Conservation (phyloP, 2,888 invertebrate species). For the Hecatera dysodea region DNA sequence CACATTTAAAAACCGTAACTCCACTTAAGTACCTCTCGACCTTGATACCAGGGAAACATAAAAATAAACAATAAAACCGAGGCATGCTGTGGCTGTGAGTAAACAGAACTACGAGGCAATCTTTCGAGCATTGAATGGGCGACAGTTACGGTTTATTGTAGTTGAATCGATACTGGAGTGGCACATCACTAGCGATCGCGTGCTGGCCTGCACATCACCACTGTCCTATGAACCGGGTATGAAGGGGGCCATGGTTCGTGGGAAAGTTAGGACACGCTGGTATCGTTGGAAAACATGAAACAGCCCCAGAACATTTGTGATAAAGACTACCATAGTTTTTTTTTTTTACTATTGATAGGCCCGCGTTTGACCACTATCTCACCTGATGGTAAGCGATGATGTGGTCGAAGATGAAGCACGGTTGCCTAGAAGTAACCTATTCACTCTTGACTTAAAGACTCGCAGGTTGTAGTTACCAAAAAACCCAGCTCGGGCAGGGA, state of each 20-base stretch:
- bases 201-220: slow-evolving; percentile 77
- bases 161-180: slow-evolving; percentile 82
- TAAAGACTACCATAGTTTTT: no score
- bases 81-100: slow-evolving; percentile 32
- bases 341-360: no score
- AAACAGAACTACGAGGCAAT: slow-evolving; percentile 52
- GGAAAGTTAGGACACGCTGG: slow-evolving; percentile 4
- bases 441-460: no score
- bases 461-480: no score
- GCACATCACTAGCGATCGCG: slow-evolving; percentile 88
- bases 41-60: slow-evolving; percentile 57
- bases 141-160: slow-evolving; percentile 61
- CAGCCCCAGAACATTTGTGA: no score
- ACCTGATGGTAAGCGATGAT: no score
- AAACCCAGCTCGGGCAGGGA: no score
- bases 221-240: slow-evolving; percentile 80
- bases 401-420: no score
- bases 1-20: slow-evolving; percentile 10
- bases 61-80: slow-evolving; percentile 59
- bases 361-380: no score
- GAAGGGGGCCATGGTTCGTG: slow-evolving; percentile 67
- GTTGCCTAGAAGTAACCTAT: no score
- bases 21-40: slow-evolving; percentile 33
- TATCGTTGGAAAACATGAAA: no score
- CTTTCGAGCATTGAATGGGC: slow-evolving; percentile 66